Evolutionary conservation across 1,140 invertebrate species (phyloP).

Genomic region (Thaumatotibia leucotreta): DNA sequence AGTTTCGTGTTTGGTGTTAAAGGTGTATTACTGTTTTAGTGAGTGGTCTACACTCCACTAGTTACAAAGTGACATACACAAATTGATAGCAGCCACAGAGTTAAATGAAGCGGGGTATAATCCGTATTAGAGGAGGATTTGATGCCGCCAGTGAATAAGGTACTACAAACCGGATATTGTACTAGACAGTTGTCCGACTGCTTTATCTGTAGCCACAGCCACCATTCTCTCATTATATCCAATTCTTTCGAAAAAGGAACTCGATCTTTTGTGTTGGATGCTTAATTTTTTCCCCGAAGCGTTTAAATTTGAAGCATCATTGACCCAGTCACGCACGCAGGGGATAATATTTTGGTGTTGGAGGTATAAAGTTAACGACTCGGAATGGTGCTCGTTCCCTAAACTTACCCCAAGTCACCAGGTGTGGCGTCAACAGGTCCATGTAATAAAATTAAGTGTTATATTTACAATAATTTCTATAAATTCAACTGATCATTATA

Average conservation of each 20-base stretch:
- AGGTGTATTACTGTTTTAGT: slow-evolving; percentile 32
- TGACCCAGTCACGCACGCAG: slow-evolving; percentile 33
- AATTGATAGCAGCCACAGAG: slow-evolving; percentile 21
- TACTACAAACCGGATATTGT: slow-evolving; percentile 67
- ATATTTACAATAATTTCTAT: background rate
- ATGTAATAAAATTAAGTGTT: slow-evolving; percentile 22
- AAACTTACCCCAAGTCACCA: slow-evolving; percentile 32
- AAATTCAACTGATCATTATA: background rate
- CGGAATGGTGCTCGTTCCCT: slow-evolving; percentile 29
- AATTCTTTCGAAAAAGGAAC: slow-evolving; percentile 27
- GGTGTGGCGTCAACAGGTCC: slow-evolving; percentile 62
- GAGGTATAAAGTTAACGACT: slow-evolving; percentile 31
- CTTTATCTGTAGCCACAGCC: slow-evolving; percentile 34
- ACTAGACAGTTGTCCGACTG: slow-evolving; percentile 57
- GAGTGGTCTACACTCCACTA: slow-evolving; percentile 52
- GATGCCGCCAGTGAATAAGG: slow-evolving; percentile 62
- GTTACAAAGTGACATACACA: slow-evolving; percentile 28
- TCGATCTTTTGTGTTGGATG: slow-evolving; percentile 19
- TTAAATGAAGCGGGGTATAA: slow-evolving; percentile 49
- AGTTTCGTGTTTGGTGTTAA: slow-evolving; percentile 54
- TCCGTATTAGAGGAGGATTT: slow-evolving; percentile 50
- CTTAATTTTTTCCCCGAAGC: slow-evolving; percentile 21
- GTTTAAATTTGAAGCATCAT: slow-evolving; percentile 27
- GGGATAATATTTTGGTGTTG: slow-evolving; percentile 49
- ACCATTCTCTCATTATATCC: slow-evolving; percentile 12